phyloP scores from a whole-genome alignment of 1,140 invertebrate species.

The Apis dorsata region DNA sequence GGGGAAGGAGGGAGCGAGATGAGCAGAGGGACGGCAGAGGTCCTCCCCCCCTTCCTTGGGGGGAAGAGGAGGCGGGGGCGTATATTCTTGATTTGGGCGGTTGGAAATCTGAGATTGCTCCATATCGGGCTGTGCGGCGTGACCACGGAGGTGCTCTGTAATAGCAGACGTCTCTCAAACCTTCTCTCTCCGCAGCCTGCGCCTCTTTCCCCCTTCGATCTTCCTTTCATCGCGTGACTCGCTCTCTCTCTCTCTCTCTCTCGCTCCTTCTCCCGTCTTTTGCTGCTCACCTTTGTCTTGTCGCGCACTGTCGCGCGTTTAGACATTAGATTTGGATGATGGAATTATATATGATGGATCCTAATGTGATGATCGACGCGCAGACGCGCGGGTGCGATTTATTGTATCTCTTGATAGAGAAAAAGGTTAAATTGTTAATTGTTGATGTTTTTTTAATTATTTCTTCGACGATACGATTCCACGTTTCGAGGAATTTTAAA shows the following conservation, averaged over 20 bases:
- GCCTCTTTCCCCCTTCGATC: constrained; percentile 5
- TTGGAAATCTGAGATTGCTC: constrained; percentile 81
- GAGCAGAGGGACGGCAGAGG: constrained; percentile 27
- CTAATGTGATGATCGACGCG: too few species aligned
- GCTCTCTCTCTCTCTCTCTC: not conserved
- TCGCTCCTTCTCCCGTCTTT: not conserved
- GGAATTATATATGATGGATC: too few species aligned
- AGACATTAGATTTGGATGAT: too few species aligned
- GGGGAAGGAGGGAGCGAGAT: not conserved
- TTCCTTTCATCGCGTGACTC: constrained; percentile 30
- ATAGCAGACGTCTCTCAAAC: constrained; percentile 55
- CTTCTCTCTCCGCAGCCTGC: constrained; percentile 25
- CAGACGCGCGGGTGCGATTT: too few species aligned
- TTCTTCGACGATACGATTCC: too few species aligned
- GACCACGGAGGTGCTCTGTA: constrained; percentile 63
- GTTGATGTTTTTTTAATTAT: too few species aligned
- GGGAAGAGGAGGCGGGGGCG: constrained; percentile 74
- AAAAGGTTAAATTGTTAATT: too few species aligned
- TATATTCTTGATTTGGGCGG: constrained; percentile 80
- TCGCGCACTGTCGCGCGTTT: too few species aligned
- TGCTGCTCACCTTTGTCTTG: not conserved
- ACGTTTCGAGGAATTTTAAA: too few species aligned
- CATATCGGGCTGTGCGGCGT: constrained; percentile 77
- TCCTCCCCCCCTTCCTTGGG: not conserved
- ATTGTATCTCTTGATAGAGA: too few species aligned